Conservation (phyloP, 35 echinoderm and acorn worm species). For the Amphiura filiformis region DNA sequence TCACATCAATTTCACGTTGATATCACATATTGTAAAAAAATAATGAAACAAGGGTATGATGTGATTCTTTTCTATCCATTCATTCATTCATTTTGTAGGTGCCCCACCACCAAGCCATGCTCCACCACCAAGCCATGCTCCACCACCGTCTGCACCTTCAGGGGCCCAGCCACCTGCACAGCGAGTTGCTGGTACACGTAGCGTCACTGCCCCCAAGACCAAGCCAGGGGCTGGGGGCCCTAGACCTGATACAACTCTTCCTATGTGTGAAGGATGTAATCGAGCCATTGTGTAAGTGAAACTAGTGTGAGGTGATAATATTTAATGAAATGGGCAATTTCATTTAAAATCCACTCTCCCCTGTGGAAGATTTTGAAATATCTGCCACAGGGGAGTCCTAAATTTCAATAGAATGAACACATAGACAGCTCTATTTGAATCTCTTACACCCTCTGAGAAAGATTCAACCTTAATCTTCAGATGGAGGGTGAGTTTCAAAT, state of each 20-base stretch:
- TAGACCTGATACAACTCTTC: slow-evolving; percentile 57
- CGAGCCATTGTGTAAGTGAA: slow-evolving; percentile 75
- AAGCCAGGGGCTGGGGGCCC: slow-evolving; percentile 1
- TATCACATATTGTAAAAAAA: background rate
- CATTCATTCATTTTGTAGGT: background rate
- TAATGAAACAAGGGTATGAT: background rate
- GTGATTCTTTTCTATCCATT: background rate
- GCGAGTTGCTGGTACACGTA: slow-evolving; percentile 53
- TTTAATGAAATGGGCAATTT: too few relatives aligned
- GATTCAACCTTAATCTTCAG: too few relatives aligned
- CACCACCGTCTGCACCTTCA: background rate
- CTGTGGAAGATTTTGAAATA: too few relatives aligned
- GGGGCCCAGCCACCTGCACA: background rate
- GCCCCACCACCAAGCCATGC: too few relatives aligned
- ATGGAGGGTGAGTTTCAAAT: too few relatives aligned
- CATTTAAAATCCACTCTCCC: too few relatives aligned
- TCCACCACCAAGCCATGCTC: background rate
- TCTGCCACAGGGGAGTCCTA: too few relatives aligned
- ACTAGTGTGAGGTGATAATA: background rate
- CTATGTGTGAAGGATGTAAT: slow-evolving; percentile 64
- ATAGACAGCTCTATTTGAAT: too few relatives aligned
- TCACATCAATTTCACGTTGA: too few relatives aligned
- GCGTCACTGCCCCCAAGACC: slow-evolving; percentile 66
- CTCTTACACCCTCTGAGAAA: too few relatives aligned
- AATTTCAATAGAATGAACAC: too few relatives aligned